Conservation (phyloP, 2,888 invertebrate genomes). For the Metalampra italica region DNA sequence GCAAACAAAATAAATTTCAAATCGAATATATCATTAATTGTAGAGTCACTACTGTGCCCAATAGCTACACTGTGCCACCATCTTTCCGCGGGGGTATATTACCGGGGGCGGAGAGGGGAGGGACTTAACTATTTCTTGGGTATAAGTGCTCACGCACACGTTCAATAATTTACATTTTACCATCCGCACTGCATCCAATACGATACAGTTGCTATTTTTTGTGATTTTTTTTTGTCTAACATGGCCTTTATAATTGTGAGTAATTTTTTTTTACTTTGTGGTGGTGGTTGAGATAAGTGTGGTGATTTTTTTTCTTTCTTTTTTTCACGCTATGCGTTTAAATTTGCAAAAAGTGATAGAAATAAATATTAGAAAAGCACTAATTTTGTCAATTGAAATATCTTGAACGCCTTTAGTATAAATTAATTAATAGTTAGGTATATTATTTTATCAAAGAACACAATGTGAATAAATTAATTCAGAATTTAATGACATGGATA, state of each 20-base stretch:
- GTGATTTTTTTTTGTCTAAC: conserved; percentile 13
- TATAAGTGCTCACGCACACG: conserved; percentile 49
- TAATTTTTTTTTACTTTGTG: conserved; percentile 17
- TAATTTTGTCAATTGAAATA: no score
- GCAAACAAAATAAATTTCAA: no score
- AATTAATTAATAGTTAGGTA: no score
- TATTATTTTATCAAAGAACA: no score
- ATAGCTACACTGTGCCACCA: neutral
- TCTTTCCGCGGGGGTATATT: neutral
- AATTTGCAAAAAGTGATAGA: no score
- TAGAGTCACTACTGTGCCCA: neutral
- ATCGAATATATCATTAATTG: no score
- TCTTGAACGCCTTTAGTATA: no score
- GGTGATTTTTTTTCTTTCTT: neutral
- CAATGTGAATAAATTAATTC: no score
- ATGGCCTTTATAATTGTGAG: conserved; percentile 41
- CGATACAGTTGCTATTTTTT: conserved; percentile 1
- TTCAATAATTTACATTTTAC: conserved; percentile 41
- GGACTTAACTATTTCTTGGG: conserved; percentile 57
- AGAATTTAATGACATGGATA: no score
- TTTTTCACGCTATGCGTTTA: no score
- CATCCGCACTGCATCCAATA: conserved; percentile 1
- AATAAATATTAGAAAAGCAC: no score
- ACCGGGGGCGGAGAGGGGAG: conserved; percentile 15
- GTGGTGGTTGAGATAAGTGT: conserved; percentile 2